phyloP scores from a whole-genome alignment of 2,113 vertebrate species.

The Nannospalax galili region DNA sequence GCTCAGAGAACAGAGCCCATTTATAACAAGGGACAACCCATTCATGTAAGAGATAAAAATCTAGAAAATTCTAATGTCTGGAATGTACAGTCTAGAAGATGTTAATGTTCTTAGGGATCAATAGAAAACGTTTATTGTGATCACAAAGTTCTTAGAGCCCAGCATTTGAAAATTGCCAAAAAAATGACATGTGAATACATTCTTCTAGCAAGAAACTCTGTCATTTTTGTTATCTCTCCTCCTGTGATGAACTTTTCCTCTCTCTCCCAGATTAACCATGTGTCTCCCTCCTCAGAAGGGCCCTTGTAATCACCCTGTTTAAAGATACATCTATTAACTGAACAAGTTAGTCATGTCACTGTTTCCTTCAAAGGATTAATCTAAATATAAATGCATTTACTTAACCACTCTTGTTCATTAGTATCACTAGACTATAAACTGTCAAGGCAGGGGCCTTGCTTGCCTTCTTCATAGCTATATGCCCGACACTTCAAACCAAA shows the following conservation, averaged over 20 bases:
- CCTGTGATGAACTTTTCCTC: neutral
- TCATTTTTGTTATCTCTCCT: neutral
- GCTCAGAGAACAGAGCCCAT: neutral
- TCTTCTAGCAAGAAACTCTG: neutral
- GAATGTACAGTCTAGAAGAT: neutral
- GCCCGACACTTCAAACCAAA: neutral
- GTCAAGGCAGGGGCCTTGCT: neutral
- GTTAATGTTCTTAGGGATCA: neutral
- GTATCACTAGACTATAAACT: neutral
- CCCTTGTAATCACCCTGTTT: neutral
- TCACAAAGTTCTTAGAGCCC: neutral
- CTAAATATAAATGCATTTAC: neutral
- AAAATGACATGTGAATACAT: neutral
- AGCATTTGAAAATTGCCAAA: neutral
- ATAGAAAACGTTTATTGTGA: neutral
- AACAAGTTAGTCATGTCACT: neutral
- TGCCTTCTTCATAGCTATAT: neutral
- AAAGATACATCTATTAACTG: neutral
- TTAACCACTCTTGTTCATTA: neutral
- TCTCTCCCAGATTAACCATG: neutral
- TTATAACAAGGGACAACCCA: neutral
- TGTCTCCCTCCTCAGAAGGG: neutral
- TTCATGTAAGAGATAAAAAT: neutral
- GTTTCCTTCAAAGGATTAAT: conserved; percentile 30
- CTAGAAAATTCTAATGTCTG: neutral